These are phyloP conservation scores for Trigoniulus corallinus DNA, from an alignment of 1,140 invertebrate species.

Conservation along the genomic window DNA sequence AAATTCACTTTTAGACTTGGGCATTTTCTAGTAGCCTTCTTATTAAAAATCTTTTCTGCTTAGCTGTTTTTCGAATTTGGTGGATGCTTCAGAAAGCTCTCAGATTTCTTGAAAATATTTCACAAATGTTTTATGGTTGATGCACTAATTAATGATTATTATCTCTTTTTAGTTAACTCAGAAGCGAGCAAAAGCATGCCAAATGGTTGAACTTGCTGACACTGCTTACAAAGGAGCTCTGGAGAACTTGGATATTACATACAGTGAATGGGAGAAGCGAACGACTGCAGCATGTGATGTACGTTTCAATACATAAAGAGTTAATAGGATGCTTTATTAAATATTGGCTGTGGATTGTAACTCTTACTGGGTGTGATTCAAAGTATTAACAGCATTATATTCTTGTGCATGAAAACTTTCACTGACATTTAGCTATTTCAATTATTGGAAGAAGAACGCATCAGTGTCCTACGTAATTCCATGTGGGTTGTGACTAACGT, in stretches of 20 bases:
- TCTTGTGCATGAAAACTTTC: too few relatives aligned
- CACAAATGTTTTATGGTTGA: neutral
- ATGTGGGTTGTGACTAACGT: constrained; percentile 7
- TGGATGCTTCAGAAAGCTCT: too few relatives aligned
- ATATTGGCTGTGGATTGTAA: neutral
- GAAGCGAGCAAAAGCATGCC: neutral
- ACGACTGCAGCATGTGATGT: constrained; percentile 2
- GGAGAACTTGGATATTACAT: neutral
- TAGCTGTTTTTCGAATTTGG: too few relatives aligned
- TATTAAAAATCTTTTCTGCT: too few relatives aligned
- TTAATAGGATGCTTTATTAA: neutral
- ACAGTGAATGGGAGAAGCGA: constrained; percentile 1
- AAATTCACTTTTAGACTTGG: too few relatives aligned
- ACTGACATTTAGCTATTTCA: constrained; percentile 4
- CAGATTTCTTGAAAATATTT: too few relatives aligned
- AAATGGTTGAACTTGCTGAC: constrained; percentile 1
- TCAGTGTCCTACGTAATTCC: constrained; percentile 2
- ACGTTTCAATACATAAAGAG: neutral
- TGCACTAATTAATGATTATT: neutral
- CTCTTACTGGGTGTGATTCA: too few relatives aligned
- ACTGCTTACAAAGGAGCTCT: neutral
- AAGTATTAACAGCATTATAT: too few relatives aligned
- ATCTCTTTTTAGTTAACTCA: neutral
- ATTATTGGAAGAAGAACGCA: constrained; percentile 6
- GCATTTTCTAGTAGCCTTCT: too few relatives aligned